Evolutionary conservation across 2,113 vertebrate genomes (phyloP), one percentile per base, ranked within the genome.

Genomic region (Holacanthus passer): DNA sequence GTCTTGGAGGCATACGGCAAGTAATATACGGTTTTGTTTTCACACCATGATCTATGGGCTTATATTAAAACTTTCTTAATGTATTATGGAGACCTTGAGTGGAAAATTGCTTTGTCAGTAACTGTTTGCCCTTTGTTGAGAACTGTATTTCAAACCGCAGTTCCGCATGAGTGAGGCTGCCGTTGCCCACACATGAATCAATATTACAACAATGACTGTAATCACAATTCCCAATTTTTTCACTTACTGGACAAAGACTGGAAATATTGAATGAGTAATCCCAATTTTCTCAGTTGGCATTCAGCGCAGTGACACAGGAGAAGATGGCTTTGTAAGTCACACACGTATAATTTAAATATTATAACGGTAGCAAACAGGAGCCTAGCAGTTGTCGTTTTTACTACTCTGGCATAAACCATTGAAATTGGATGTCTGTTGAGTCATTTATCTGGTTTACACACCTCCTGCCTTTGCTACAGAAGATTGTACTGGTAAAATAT

Each of bases 21-120:
- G 47, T 73, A 63, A 87, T 77, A 60, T 81, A 55, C 20, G 22
- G 74, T 78, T 79, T 35, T 60, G 70, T 79, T 83, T 86, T 72
- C 82, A 68, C 31, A 31, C 67, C 9, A 17, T 81, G 86, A 88
- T 89, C 62, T 85, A 83, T 67, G 56, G 58, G 63, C 65, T 87
- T 73, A 74, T 56, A 81, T 85, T 81, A 71, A 88, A 72, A 74
- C 60, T 79, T 17, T 68, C 71, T 85, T 82, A 82, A 81, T 90
- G 83, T 53, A 77, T 90, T 85, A 77, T 60, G 56, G 82, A 89
- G 89, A 90, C 88, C 87, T 93, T 91, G 90, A 87, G 62, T 90
- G 78, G 74, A 85, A 92, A 89, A 92, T 90, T 88, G 90, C 87
- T 83, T 85, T 89, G 83, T 91, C 84, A 82, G 92, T 91, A 85